Base-by-base conservation (phyloP, 2,113 vertebrate species). In the Ophthalmolycus amberensis region DNA sequence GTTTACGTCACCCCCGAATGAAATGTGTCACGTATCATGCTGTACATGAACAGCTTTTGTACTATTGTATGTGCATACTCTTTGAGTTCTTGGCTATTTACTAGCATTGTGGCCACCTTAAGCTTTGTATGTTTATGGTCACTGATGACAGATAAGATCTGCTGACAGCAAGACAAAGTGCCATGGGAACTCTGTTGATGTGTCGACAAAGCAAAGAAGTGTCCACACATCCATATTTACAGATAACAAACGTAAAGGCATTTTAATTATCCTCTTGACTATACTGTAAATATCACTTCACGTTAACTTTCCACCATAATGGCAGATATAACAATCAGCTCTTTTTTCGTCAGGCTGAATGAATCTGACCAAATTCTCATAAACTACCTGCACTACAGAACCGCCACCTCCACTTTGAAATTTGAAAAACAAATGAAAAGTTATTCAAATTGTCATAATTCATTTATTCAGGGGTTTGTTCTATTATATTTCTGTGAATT, bases 1-100 rank as follows among this genome's bases (percentile, higher is more conserved):
- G 29, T 59, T 69, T 12, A 20, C 56, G 10, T 60, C 29, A 59
- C 18, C 37, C 29, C 18, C n/a, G 44, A 71, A 8, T 11, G 4
- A 12, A 27, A 12, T 1, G n/a, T 9, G n/a, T 5, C n/a, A 54
- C 3, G 0, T 40, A 6, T 20, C 79, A 59, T 67, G 77, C 66
- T 40, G 22, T 25, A 32, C 10, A 20, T 58, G 9, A 75, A 64
- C 60, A 71, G 71, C 72, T 77, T 34, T 63, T 54, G 54, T 60
- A 68, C 58, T 42, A 75, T 82, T 75, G 59, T 25, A 15, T 25
- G 34, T 59, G 40, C 71, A 3, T 37, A 37, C 27, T 29, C 46
- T 12, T 9, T 2, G 20, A 8, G 52, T 37, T 32, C 3, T 32
- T 32, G 2, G 32, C 32, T 32, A 32, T 32, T 32, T 34, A 34